These are phyloP conservation scores for Tetrapedia diversipes DNA, from an alignment of 2,888 invertebrate genomes.

Conservation along the genomic window DNA sequence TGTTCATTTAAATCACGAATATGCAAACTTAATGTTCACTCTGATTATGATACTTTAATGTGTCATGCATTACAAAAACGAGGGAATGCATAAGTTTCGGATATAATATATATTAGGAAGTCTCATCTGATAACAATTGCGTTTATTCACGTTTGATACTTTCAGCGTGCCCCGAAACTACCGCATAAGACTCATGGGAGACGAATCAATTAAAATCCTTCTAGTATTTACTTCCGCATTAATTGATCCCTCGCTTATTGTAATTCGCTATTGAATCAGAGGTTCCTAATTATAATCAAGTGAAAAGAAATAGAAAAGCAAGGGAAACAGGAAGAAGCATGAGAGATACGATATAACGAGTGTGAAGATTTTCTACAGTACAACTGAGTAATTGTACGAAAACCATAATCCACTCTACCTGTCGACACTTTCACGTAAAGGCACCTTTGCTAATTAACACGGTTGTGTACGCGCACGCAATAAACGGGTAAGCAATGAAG, in stretches of 20 bases:
- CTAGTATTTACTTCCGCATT: slow-evolving; percentile 25
- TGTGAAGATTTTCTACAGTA: not conserved
- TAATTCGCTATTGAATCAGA: not conserved
- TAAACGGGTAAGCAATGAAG: not conserved
- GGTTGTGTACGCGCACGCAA: slow-evolving; percentile 29
- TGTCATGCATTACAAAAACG: not conserved
- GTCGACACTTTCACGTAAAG: slow-evolving; percentile 52
- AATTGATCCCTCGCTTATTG: slow-evolving; percentile 1
- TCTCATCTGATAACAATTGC: not conserved
- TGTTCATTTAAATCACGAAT: not conserved
- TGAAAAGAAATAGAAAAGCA: not conserved
- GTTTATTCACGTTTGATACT: not conserved
- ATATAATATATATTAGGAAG: not conserved
- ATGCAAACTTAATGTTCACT: not conserved
- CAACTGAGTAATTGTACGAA: slow-evolving; percentile 26
- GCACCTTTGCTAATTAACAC: slow-evolving; percentile 46
- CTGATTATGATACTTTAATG: not conserved
- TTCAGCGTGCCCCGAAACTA: slow-evolving; percentile 2
- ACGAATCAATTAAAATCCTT: slow-evolving; percentile 25
- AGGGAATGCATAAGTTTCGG: not conserved
- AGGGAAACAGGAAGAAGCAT: slow-evolving; percentile 8
- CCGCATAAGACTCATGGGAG: slow-evolving; percentile 16
- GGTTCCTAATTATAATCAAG: not conserved
- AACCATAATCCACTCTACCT: slow-evolving; percentile 42
- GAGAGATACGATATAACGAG: not conserved